Conservation (phyloP, 2,113 vertebrate genomes). For the Amazona guildingii region DNA sequence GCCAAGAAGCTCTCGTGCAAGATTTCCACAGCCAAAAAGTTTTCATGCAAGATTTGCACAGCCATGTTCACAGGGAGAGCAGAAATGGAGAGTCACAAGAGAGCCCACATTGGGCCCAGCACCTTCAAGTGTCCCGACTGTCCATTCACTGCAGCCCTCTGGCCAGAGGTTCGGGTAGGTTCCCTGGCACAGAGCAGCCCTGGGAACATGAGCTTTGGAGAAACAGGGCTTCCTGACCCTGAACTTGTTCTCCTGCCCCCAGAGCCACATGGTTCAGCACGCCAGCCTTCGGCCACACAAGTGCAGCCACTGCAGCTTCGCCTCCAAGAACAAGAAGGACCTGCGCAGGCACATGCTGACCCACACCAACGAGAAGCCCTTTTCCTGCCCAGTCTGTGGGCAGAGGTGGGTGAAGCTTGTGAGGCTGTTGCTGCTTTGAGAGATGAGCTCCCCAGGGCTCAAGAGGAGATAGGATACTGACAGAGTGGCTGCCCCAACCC, state of each 20-base stretch:
- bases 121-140: slow-evolving; percentile 96
- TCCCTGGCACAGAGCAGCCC: not conserved
- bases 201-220: not conserved
- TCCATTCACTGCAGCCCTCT: slow-evolving; percentile 86
- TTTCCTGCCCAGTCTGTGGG: slow-evolving; percentile 89
- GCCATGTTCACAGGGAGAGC: slow-evolving; percentile 92
- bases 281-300: slow-evolving; percentile 93
- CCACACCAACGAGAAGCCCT: slow-evolving; percentile 99
- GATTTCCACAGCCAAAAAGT: slow-evolving; percentile 82
- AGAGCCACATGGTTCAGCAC: slow-evolving; percentile 92
- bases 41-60: slow-evolving; percentile 95
- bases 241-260: not conserved
- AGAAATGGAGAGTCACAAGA: slow-evolving; percentile 98
- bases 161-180: slow-evolving; percentile 90
- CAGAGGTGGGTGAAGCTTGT: slow-evolving; percentile 83
- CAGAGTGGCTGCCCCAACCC: not conserved
- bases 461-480: not conserved
- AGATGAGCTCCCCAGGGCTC: not conserved
- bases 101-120: slow-evolving; percentile 87
- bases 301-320: slow-evolving; percentile 93
- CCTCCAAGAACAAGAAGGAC: slow-evolving; percentile 99
- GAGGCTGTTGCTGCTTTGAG: not conserved
- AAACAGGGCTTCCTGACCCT: accelerated
- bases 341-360: slow-evolving; percentile 93
- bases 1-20: slow-evolving; percentile 54